Evolutionary conservation across 2,888 invertebrate genomes (phyloP).

Genomic region (Eilema caniola): DNA sequence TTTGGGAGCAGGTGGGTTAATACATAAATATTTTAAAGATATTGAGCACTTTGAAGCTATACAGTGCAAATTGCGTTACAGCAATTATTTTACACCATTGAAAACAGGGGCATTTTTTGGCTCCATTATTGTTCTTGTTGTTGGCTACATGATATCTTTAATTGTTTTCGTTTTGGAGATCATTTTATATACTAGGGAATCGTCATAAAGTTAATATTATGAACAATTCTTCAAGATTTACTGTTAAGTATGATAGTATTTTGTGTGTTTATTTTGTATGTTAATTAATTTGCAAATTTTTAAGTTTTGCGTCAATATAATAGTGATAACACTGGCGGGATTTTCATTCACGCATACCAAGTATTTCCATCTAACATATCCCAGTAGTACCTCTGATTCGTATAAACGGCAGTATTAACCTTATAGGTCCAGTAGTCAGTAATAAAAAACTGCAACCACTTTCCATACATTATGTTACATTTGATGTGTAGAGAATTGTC

Average conservation of each 20-base stretch:
- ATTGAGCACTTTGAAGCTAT: constrained; percentile 40
- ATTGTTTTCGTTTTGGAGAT: constrained; percentile 47
- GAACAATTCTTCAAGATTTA: no score
- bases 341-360: background rate
- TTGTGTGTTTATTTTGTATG: no score
- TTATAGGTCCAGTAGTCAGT: no score
- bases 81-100: constrained; percentile 21
- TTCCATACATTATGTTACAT: no score
- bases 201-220: background rate
- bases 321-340: background rate
- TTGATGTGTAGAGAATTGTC: no score
- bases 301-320: no score
- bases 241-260: no score
- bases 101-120: constrained; percentile 43
- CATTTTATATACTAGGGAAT: background rate
- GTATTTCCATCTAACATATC: background rate
- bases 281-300: no score
- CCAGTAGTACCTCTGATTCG: background rate
- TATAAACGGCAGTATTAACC: no score
- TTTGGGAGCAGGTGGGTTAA: constrained; percentile 45
- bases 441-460: no score
- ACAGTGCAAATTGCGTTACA: constrained; percentile 41
- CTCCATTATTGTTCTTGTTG: constrained; percentile 47
- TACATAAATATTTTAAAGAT: constrained; percentile 31
- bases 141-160: constrained; percentile 51